These are phyloP conservation scores for Andrena praecox DNA, from an alignment of 2,888 invertebrate species.

Conservation along the genomic window DNA sequence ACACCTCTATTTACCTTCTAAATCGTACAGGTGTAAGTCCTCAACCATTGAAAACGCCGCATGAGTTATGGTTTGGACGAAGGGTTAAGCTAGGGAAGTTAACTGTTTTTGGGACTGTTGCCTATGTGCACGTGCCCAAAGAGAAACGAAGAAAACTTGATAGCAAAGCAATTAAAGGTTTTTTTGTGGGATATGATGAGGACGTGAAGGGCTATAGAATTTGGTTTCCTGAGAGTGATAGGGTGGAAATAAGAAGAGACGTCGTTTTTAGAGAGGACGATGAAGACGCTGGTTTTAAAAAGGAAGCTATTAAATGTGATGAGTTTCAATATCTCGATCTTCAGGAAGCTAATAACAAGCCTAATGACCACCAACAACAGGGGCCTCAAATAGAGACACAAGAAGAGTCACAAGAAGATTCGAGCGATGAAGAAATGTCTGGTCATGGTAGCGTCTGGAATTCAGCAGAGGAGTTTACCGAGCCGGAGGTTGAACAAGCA, in stretches of 20 bases:
- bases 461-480: neutral
- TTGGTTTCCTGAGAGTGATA: conserved; percentile 25
- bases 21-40: neutral
- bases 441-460: neutral
- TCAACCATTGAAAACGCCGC: neutral
- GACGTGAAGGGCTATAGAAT: conserved; percentile 21
- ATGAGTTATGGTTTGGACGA: neutral
- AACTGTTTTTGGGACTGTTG: neutral
- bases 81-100: neutral
- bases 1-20: neutral
- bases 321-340: neutral
- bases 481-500: neutral
- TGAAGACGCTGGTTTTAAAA: neutral
- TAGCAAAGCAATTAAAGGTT: conserved; percentile 14
- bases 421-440: neutral
- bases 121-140: conserved; percentile 25
- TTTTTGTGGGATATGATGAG: conserved; percentile 30
- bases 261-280: too few relatives aligned
- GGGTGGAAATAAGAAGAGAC: conserved; percentile 19
- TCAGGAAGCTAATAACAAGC: neutral
- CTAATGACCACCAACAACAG: too few relatives aligned
- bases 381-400: too few relatives aligned
- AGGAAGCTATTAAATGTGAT: too few relatives aligned
- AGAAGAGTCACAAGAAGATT: too few relatives aligned
- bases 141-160: conserved; percentile 21